A percentile compares a stretch with the other conserved stretches of the same genome.
Evolutionary conservation across 2,888 invertebrate genomes (phyloP).

Genomic region (Pachycephus smyrnensis): DNA sequence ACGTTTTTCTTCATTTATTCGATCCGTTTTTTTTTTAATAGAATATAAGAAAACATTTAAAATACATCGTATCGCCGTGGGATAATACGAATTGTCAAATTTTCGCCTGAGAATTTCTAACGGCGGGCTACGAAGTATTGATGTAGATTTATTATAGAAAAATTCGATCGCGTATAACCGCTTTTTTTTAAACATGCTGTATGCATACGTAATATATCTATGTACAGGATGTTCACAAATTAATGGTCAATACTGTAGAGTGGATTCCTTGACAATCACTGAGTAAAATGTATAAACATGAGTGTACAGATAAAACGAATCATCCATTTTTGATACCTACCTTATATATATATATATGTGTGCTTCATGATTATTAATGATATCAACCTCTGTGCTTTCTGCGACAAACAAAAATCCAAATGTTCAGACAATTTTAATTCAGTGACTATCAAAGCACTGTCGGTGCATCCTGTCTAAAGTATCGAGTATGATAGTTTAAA

Average conservation of each 20-base stretch:
- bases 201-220: not conserved
- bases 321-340: not conserved
- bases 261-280: not conserved
- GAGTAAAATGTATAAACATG: not conserved
- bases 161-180: not conserved
- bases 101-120: not conserved
- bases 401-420: not conserved
- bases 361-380: not conserved
- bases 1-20: too few relatives aligned
- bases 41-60: too few relatives aligned
- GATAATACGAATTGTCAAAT: not conserved
- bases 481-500: not conserved
- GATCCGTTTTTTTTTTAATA: too few relatives aligned
- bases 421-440: not conserved
- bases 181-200: not conserved
- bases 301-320: not conserved
- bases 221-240: not conserved
- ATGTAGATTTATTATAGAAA: not conserved
- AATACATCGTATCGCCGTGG: not conserved
- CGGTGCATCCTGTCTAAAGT: not conserved
- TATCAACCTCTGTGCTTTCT: not conserved
- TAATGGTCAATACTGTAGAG: not conserved
- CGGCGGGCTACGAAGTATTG: not conserved
- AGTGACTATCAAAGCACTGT: not conserved
- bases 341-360: not conserved